phyloP scores from a whole-genome alignment of 2,113 vertebrate species.

The rabbit (Oryctolagus cuniculus) region mOryCun1.1 NC_091432.1:52227501-52228000 shows the following conservation, averaged over 20 bases:
- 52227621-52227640: not conserved
- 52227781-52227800: slow-evolving; percentile 6
- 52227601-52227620: slow-evolving; percentile 9
- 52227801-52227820: not conserved
- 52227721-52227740: slow-evolving; percentile 60
- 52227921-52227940: not conserved
- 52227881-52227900: not conserved
- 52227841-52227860: slow-evolving; percentile 45
- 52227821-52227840: slow-evolving; percentile 26
- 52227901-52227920: not conserved
- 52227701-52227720: slow-evolving; percentile 60
- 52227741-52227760: slow-evolving; percentile 61
- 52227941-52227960: not conserved
- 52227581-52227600: slow-evolving; percentile 33
- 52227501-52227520: not conserved
- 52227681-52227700: slow-evolving; percentile 49
- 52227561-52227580: not conserved
- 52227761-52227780: slow-evolving; percentile 42
- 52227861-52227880: not conserved
- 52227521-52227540: not conserved
- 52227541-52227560: not conserved
- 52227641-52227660: slow-evolving; percentile 43
- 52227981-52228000: not conserved
- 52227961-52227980: not conserved
- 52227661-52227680: slow-evolving; percentile 35